Conservation (phyloP, 2,888 invertebrate genomes). For the Vannuccia rotundouncinata region DNA sequence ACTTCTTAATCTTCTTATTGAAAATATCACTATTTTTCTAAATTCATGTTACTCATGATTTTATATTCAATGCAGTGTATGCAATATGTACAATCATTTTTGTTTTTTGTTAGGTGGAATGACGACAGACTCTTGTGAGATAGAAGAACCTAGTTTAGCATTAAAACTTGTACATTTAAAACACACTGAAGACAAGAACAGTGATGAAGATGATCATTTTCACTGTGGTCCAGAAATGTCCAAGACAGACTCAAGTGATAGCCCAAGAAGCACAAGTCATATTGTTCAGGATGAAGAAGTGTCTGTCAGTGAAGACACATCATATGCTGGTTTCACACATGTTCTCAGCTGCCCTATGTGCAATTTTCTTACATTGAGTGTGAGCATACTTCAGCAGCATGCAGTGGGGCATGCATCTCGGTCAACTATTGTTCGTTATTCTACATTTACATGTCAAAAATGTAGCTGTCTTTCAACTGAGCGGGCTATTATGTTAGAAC, state of each 20-base stretch:
- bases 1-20: too few species aligned
- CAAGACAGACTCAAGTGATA: not conserved
- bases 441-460: conserved; percentile 34
- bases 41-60: too few species aligned
- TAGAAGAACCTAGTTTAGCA: too few species aligned
- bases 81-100: too few species aligned
- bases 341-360: conserved; percentile 32
- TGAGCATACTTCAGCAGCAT: conserved; percentile 31
- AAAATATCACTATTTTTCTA: too few species aligned
- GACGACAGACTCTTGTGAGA: too few species aligned
- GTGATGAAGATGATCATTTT: too few species aligned
- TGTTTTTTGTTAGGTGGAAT: too few species aligned
- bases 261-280: not conserved
- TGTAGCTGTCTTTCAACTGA: conserved; percentile 36
- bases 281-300: conserved; percentile 17
- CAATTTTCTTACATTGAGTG: conserved; percentile 27
- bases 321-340: conserved; percentile 27
- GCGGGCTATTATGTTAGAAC: conserved; percentile 35
- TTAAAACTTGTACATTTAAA: too few species aligned
- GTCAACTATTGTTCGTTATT: not conserved
- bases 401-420: conserved; percentile 10
- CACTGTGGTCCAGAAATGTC: not conserved
- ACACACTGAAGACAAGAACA: too few species aligned
- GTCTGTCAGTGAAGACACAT: not conserved
- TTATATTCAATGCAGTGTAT: too few species aligned